These are phyloP conservation scores for Tinea pellionella DNA, from an alignment of 2,888 invertebrate species.

Conservation along the genomic window DNA sequence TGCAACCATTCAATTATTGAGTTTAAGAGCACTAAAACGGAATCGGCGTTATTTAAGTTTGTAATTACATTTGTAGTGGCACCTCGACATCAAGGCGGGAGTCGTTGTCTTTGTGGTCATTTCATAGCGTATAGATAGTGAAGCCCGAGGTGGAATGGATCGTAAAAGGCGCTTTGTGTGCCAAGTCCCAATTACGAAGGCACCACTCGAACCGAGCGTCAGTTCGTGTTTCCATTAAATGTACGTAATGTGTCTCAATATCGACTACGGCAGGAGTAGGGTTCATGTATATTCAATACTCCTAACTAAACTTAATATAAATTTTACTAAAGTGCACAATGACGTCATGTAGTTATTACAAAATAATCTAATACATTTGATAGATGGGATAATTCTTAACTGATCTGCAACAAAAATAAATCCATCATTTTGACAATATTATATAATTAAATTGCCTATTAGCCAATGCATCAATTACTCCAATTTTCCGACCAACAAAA, in stretches of 20 bases:
- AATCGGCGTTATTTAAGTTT: neutral
- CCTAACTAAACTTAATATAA: neutral
- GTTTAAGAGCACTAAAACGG: neutral
- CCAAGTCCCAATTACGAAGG: conserved; percentile 41
- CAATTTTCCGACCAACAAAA: neutral
- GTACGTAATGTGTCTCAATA: conserved; percentile 1
- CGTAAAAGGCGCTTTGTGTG: conserved; percentile 41
- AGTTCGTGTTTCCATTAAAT: conserved; percentile 13
- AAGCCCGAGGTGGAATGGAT: conserved; percentile 30
- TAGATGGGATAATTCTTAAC: no score
- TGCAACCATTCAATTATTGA: neutral
- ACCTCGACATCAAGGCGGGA: neutral
- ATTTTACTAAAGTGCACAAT: neutral
- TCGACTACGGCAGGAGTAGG: neutral
- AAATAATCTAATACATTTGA: no score
- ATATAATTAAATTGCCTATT: neutral
- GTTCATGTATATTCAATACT: neutral
- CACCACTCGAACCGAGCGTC: conserved; percentile 9
- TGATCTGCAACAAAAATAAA: no score
- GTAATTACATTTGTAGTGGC: conserved; percentile 1
- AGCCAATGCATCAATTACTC: neutral
- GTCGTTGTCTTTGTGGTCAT: conserved; percentile 19
- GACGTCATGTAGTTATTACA: neutral
- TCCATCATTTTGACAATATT: no score
- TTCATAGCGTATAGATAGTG: conserved; percentile 28